phyloP scores from a whole-genome alignment of 2,888 invertebrate species.

The Amorpha juglandis region DNA sequence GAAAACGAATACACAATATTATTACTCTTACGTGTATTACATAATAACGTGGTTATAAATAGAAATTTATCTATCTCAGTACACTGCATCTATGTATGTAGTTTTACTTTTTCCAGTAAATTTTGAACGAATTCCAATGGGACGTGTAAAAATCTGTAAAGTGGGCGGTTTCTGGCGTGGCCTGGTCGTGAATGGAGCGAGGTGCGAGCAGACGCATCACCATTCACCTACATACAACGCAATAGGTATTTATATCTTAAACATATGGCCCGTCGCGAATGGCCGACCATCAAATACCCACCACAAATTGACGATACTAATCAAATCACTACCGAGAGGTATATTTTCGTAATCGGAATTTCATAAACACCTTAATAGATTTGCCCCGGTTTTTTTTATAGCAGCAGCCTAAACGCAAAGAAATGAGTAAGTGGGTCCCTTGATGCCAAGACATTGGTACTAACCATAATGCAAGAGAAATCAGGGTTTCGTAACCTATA shows the following conservation, averaged over 20 bases:
- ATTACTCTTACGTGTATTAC: too few relatives aligned
- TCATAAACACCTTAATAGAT: background rate
- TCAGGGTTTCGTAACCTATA: too few relatives aligned
- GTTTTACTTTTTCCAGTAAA: too few relatives aligned
- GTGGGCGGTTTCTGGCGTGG: slow-evolving; percentile 76
- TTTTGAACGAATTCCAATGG: slow-evolving; percentile 28
- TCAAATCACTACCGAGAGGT: slow-evolving; percentile 14
- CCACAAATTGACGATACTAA: slow-evolving; percentile 20
- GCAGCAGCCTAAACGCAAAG: background rate
- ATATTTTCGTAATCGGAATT: slow-evolving; percentile 3
- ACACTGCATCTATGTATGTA: too few relatives aligned
- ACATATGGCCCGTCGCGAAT: slow-evolving; percentile 67
- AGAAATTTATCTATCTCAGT: too few relatives aligned
- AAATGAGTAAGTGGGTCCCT: background rate
- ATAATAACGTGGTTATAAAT: too few relatives aligned
- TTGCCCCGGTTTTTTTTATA: background rate
- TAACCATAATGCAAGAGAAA: too few relatives aligned
- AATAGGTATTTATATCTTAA: slow-evolving; percentile 73
- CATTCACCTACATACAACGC: slow-evolving; percentile 48
- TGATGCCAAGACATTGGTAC: too few relatives aligned
- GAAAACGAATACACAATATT: too few relatives aligned
- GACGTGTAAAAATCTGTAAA: slow-evolving; percentile 33
- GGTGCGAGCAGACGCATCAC: slow-evolving; percentile 62
- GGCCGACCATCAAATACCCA: slow-evolving; percentile 23
- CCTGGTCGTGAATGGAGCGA: slow-evolving; percentile 26